phyloP scores from a whole-genome alignment of 2,797 vertebrate genomes.

The Hirundo rustica region DNA sequence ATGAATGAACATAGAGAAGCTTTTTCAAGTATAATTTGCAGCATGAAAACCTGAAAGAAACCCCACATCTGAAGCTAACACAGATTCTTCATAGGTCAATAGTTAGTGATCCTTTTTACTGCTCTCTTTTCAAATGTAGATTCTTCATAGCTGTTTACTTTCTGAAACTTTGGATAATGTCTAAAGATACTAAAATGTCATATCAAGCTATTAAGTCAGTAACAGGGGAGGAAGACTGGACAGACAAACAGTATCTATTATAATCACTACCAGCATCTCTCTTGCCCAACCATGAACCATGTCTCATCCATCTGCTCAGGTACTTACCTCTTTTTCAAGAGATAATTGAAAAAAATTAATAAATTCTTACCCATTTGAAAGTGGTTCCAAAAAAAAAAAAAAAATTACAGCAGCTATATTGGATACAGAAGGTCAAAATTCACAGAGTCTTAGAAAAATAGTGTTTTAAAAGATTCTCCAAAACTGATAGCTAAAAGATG shows the following conservation, averaged over 20 bases:
- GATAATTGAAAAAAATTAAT: background rate
- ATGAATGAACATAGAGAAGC: background rate
- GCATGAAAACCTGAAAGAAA: slow-evolving; percentile 2
- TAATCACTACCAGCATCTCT: background rate
- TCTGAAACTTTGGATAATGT: background rate
- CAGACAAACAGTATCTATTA: background rate
- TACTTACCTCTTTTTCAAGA: background rate
- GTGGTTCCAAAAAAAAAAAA: background rate
- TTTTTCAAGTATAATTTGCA: slow-evolving; percentile 20
- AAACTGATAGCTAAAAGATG: background rate
- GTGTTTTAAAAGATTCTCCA: background rate
- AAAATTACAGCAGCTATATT: background rate
- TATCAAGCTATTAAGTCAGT: background rate
- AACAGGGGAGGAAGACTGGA: background rate
- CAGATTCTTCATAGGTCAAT: background rate
- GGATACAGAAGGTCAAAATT: background rate
- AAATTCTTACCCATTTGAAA: background rate
- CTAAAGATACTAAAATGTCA: background rate
- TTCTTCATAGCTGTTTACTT: background rate
- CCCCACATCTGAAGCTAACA: background rate
- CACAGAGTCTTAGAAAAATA: background rate
- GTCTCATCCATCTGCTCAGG: background rate
- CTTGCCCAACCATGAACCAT: background rate
- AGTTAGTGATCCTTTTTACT: background rate
- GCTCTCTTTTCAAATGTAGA: background rate